Evolutionary conservation across 1,140 invertebrate genomes (phyloP), one percentile per base, ranked within the genome.

Genomic region (Aricia agestis): DNA sequence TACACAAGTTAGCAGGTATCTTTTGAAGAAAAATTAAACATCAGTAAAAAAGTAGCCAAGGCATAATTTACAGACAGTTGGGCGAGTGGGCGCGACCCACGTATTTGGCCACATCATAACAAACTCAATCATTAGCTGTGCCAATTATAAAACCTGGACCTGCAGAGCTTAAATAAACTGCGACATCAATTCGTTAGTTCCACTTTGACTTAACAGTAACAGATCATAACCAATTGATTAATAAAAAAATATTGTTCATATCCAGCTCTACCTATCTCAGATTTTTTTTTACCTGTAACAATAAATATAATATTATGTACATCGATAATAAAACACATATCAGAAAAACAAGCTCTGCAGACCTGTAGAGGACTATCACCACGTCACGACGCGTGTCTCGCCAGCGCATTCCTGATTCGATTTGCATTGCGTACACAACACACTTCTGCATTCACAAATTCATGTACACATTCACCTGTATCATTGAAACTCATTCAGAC

Each of bases 351-450:
- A 42, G 17, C 58, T 10, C 59, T 19, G 19, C 0, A 63, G 6
- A 19, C 18, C 17, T 63, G 36, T 5, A 36, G 9, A 36, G 36
- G 36, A 36, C 36, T 36, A 5, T 63, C 10, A 63, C 17, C 18
- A 11, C 17, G 59, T 11, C 17, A 59, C 73, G 13, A 79, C 72
- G 76, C 81, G 79, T 84, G 84, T 79, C 81, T 79, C 74, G 80
- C 85, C 81, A 82, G 84, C 81, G 77, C 82, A 89, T 89, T 87
- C 84, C 83, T 75, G 77, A 89, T 89, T 89, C 78, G 87, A 78
- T 63, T 71, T 73, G 77, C 79, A 68, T 72, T 32, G 61, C 73
- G 52, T 70, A 72, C 77, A 75, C 72, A 66, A 18, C 67, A 72
- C 72, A 72, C 71, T 71, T 67, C 68, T 70, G 69, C 71, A 66